Percentiles rank a stretch among this genome's conserved stretches.
Evolutionary conservation across 2,797 vertebrate species (phyloP).

Genomic region (Hozukius guyotensis): DNA sequence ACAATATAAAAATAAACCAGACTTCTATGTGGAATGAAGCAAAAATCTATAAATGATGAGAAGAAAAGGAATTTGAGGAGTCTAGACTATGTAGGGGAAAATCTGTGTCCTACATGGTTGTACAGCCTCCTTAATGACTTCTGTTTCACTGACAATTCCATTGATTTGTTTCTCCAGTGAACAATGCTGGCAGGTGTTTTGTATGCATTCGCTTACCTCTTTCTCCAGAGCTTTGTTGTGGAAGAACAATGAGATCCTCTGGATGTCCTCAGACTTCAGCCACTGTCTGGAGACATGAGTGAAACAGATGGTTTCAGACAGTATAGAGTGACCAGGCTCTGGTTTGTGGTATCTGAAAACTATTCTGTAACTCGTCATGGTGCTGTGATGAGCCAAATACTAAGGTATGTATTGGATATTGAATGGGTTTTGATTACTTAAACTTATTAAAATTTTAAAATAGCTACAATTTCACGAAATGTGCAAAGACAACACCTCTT

Average conservation of each 20-base stretch:
- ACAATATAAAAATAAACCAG: neutral
- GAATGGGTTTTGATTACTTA: neutral
- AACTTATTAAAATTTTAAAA: neutral
- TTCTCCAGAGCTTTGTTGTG: constrained; percentile 97
- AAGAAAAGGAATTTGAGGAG: neutral
- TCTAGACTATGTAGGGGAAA: neutral
- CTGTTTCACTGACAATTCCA: neutral
- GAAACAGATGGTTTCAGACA: constrained; percentile 18
- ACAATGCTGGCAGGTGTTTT: constrained; percentile 14
- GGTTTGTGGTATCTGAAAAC: neutral
- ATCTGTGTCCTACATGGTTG: neutral
- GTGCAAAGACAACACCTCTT: neutral
- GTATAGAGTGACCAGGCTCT: neutral
- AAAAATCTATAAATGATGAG: neutral
- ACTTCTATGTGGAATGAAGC: neutral
- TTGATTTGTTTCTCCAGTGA: constrained; percentile 18
- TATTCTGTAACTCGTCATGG: neutral
- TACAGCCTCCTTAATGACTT: neutral
- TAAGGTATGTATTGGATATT: neutral
- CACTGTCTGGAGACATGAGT: constrained; percentile 88
- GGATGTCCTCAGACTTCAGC: constrained; percentile 99
- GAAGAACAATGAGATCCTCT: constrained; percentile 97
- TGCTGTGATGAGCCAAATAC: neutral
- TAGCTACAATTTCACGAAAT: neutral
- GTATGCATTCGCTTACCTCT: constrained; percentile 86